Conservation (phyloP, 2,888 invertebrate genomes). For the Brassicogethes aeneus region DNA sequence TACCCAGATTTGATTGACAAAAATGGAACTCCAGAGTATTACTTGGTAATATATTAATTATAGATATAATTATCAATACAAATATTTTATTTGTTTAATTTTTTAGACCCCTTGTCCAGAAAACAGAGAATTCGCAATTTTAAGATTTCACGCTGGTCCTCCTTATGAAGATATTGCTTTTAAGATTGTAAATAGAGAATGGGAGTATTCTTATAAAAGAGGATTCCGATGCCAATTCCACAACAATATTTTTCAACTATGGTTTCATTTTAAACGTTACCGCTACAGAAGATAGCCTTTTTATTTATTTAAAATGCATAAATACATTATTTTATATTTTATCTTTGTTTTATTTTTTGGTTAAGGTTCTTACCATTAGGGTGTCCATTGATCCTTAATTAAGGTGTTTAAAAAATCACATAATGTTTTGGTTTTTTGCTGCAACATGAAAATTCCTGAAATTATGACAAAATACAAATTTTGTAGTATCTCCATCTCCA, state of each 20-base stretch:
- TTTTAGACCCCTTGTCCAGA: constrained; percentile 80
- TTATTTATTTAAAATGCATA: too few species aligned
- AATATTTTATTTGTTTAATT: constrained; percentile 11
- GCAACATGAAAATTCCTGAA: too few species aligned
- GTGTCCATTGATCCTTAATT: too few species aligned
- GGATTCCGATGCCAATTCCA: constrained; percentile 99
- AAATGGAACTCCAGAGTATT: constrained; percentile 85
- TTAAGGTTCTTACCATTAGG: too few species aligned
- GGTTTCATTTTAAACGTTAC: constrained; percentile 99
- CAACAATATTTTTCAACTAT: constrained; percentile 98
- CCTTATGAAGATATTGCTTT: constrained; percentile 99
- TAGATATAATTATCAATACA: background rate
- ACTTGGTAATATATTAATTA: constrained; percentile 51
- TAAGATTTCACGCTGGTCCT: constrained; percentile 95
- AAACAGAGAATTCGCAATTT: constrained; percentile 88
- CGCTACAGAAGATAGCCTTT: constrained; percentile 71
- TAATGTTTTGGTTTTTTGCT: too few species aligned
- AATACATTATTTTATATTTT: background rate
- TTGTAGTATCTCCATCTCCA: too few species aligned
- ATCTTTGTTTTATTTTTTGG: background rate
- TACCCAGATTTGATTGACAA: constrained; percentile 98
- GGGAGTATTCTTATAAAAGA: constrained; percentile 98
- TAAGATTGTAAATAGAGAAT: constrained; percentile 97
- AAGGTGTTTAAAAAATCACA: too few species aligned
- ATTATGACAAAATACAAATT: too few species aligned